Conservation (phyloP, 1,140 invertebrate species). For the Helicoverpa zea region DNA sequence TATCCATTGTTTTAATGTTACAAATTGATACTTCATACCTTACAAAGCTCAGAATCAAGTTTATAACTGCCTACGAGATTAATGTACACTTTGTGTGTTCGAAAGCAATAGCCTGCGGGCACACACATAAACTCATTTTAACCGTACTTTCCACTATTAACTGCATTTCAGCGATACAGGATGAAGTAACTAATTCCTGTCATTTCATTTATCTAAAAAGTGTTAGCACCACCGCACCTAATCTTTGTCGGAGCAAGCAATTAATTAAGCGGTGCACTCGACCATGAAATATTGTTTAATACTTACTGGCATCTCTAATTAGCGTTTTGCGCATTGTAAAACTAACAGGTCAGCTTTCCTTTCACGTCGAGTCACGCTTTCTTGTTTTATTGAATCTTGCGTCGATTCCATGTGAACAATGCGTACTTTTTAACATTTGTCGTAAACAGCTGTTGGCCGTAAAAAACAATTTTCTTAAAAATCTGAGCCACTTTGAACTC, state of each 20-base stretch:
- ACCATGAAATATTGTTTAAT: constrained; percentile 51
- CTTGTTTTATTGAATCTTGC: constrained; percentile 45
- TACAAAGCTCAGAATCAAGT: too few species aligned
- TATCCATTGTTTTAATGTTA: too few species aligned
- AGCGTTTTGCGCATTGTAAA: constrained; percentile 51
- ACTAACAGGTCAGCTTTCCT: constrained; percentile 36
- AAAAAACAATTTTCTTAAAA: constrained; percentile 24
- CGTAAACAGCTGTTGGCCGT: constrained; percentile 44
- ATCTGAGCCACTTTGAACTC: constrained; percentile 11
- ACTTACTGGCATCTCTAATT: constrained; percentile 50
- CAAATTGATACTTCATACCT: too few species aligned
- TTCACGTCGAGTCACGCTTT: constrained; percentile 39
- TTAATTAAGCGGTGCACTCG: constrained; percentile 51
- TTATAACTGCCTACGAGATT: too few species aligned
- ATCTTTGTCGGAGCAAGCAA: constrained; percentile 8
- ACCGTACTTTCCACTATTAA: too few species aligned
- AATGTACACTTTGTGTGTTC: too few species aligned
- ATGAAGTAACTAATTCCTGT: too few species aligned
- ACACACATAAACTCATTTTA: too few species aligned
- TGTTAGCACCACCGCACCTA: background rate
- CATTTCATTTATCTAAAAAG: too few species aligned
- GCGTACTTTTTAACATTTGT: constrained; percentile 34
- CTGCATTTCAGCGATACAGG: too few species aligned
- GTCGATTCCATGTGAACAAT: constrained; percentile 35
- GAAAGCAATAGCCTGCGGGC: too few species aligned